A percentile compares a stretch with the other conserved stretches of the same genome.
These are phyloP conservation scores for Propsilocerus akamusi DNA, from an alignment of 1,140 invertebrate species.

Conservation along the genomic window DNA sequence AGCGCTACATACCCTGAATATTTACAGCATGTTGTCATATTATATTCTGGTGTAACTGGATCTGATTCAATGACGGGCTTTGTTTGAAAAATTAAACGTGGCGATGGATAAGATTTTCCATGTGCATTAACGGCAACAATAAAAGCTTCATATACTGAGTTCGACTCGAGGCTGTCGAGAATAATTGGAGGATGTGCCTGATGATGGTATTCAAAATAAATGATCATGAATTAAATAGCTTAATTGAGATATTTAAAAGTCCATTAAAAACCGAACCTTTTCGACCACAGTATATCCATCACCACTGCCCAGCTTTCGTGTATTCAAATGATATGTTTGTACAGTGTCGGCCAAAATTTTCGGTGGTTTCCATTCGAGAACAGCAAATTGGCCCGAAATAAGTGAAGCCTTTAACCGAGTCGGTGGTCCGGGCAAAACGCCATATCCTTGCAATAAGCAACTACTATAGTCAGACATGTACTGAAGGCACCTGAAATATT, in stretches of 20 bases:
- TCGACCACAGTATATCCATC: conserved; percentile 31
- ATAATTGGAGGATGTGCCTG: conserved; percentile 41
- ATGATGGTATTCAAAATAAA: not conserved
- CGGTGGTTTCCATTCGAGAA: conserved; percentile 60
- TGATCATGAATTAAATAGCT: not conserved
- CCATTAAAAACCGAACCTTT: conserved; percentile 19
- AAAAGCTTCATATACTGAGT: conserved; percentile 61
- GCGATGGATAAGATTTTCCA: conserved; percentile 51
- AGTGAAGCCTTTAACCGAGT: conserved; percentile 44
- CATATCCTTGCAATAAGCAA: conserved; percentile 65
- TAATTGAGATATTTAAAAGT: not conserved
- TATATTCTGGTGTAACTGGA: conserved; percentile 32
- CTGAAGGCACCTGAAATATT: conserved; percentile 41
- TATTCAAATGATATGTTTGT: conserved; percentile 45
- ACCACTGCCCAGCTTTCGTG: conserved; percentile 30
- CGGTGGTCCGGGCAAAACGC: conserved; percentile 54
- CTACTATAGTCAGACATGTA: conserved; percentile 61
- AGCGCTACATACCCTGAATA: conserved; percentile 27
- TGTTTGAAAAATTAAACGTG: conserved; percentile 53
- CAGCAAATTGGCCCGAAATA: conserved; percentile 51
- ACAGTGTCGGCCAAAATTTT: conserved; percentile 48
- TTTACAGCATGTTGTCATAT: conserved; percentile 58
- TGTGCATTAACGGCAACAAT: conserved; percentile 64
- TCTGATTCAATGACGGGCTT: conserved; percentile 24
- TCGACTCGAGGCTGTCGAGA: conserved; percentile 47